A percentile compares a stretch with the other conserved stretches of the same genome.
phyloP scores from a whole-genome alignment of 2,113 vertebrate genomes.

The Poecilia latipinna region DNA sequence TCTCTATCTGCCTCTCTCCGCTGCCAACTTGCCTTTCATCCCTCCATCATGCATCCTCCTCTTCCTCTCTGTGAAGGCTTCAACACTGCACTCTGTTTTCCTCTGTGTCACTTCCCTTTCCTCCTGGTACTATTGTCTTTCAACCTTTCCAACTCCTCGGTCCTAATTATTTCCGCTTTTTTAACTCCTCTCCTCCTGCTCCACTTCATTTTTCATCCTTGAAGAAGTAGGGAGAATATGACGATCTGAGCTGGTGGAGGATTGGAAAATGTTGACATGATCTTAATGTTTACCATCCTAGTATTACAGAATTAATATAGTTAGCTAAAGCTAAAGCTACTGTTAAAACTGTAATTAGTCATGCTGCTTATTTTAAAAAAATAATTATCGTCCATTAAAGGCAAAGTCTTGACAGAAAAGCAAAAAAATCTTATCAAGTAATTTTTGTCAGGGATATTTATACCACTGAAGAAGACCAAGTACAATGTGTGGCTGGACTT shows the following conservation, averaged over 20 bases:
- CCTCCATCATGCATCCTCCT: neutral
- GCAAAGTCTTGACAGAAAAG: too few species aligned
- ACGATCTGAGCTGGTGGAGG: neutral
- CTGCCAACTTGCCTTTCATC: constrained; percentile 43
- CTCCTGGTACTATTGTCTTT: constrained; percentile 9
- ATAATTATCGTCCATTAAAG: too few species aligned
- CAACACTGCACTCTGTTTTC: constrained; percentile 19
- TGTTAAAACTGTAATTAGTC: too few species aligned
- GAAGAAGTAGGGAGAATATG: constrained; percentile 28
- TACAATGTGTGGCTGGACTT: too few species aligned
- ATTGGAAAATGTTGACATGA: neutral
- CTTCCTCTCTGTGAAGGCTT: neutral
- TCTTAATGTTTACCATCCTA: neutral
- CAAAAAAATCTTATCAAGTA: too few species aligned
- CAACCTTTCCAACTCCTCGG: neutral
- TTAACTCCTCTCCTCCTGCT: constrained; percentile 6
- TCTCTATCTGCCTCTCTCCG: constrained; percentile 46
- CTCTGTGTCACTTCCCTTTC: constrained; percentile 11
- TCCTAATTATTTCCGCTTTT: constrained; percentile 34
- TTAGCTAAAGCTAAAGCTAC: neutral
- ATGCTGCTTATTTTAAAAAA: too few species aligned
- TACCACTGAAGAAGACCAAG: too few species aligned
- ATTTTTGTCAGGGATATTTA: too few species aligned
- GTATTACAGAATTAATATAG: neutral
- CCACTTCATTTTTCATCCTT: constrained; percentile 23